Conservation (phyloP, 2,888 invertebrate species). For the Rugalucina vietnamica region DNA sequence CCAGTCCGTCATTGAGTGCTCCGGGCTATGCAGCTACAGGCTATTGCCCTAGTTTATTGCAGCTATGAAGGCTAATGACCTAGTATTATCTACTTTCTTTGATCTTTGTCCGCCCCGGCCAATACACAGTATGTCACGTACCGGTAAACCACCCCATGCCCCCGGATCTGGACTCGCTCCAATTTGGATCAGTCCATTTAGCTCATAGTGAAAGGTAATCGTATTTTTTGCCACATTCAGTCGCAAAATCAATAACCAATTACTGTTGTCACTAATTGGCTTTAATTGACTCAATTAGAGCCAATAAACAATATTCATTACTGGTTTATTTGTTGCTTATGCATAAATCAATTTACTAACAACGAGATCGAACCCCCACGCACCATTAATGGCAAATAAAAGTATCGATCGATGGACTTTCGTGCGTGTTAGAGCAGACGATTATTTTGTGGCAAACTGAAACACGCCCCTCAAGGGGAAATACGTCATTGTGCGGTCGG, state of each 20-base stretch:
- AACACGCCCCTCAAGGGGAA: slow-evolving; percentile 46
- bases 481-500: slow-evolving; percentile 69
- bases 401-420: slow-evolving; percentile 4
- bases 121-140: not conserved
- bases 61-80: too few relatives aligned
- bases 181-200: not conserved
- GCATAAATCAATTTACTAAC: too few relatives aligned
- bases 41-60: too few relatives aligned
- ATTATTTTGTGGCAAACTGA: slow-evolving; percentile 25
- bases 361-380: not conserved
- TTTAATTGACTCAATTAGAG: too few relatives aligned
- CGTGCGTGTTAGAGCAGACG: slow-evolving; percentile 34
- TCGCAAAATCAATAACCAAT: too few relatives aligned
- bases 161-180: slow-evolving; percentile 36
- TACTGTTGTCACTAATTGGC: too few relatives aligned
- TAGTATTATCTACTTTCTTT: not conserved
- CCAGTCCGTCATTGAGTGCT: too few relatives aligned
- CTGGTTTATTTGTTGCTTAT: too few relatives aligned
- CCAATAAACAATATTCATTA: too few relatives aligned
- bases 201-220: not conserved
- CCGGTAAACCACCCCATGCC: slow-evolving; percentile 46
- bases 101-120: not conserved
- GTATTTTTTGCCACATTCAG: too few relatives aligned
- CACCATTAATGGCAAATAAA: not conserved
- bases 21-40: too few relatives aligned